These are phyloP conservation scores for Aurelia aurita DNA, from an alignment of 30 jellyfish, hydroid and myxozoan species.

Conservation along the genomic window DNA sequence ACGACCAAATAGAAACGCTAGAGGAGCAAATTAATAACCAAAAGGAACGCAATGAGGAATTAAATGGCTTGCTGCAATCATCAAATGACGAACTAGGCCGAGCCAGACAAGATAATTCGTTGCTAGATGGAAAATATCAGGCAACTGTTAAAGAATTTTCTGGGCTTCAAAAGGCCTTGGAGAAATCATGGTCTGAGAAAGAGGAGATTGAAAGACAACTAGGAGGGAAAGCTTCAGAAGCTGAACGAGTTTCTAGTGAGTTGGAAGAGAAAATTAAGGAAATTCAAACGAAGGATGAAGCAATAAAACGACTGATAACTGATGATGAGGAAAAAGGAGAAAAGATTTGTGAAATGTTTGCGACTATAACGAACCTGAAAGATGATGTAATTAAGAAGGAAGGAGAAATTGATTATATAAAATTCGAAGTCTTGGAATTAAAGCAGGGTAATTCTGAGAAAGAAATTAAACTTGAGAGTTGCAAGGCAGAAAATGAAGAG, in stretches of 20 bases:
- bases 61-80: neutral
- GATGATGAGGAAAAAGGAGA: slow-evolving; percentile 1
- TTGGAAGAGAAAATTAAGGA: neutral
- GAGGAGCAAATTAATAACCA: neutral
- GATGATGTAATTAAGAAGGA: neutral
- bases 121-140: neutral
- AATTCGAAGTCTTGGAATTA: neutral
- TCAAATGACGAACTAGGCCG: neutral
- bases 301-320: neutral
- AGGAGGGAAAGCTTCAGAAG: neutral
- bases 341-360: neutral
- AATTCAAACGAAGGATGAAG: slow-evolving; percentile 5
- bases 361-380: neutral
- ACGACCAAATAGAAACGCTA: neutral
- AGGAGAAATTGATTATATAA: neutral
- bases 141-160: slow-evolving; percentile 15
- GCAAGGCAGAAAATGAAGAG: neutral
- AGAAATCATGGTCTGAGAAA: slow-evolving; percentile 43
- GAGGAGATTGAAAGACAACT: slow-evolving; percentile 8
- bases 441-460: neutral
- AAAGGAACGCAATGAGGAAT: neutral
- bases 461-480: slow-evolving; percentile 5
- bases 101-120: neutral
- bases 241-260: neutral
- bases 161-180: slow-evolving; percentile 50